Conservation (phyloP, 92 coral and sea anemone species). For the Porites evermanni region DNA sequence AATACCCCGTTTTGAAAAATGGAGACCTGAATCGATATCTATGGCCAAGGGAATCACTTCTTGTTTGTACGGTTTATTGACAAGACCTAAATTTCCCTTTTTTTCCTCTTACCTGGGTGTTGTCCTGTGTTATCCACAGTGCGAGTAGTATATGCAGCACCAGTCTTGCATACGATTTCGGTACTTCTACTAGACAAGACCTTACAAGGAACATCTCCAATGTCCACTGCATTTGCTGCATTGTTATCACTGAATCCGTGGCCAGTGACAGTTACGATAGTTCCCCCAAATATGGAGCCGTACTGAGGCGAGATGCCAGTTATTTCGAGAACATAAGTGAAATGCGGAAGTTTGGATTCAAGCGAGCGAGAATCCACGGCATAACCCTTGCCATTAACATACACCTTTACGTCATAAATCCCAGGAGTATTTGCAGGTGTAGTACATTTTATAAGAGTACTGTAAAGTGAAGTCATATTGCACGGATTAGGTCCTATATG, state of each 20-base stretch:
- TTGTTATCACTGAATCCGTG: constrained; percentile 72
- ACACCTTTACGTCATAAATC: constrained; percentile 65
- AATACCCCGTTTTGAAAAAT: too few species aligned
- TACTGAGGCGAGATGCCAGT: constrained; percentile 65
- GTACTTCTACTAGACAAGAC: constrained; percentile 67
- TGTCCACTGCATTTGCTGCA: constrained; percentile 50
- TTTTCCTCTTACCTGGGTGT: constrained; percentile 76
- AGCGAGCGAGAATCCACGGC: constrained; percentile 33
- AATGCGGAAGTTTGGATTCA: constrained; percentile 54
- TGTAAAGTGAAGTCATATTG: constrained; percentile 48
- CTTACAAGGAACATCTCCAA: constrained; percentile 71
- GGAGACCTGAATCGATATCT: too few species aligned
- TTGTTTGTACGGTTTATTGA: too few species aligned
- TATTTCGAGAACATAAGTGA: constrained; percentile 62
- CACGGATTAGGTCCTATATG: constrained; percentile 75
- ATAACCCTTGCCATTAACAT: constrained; percentile 59
- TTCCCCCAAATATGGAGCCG: constrained; percentile 82
- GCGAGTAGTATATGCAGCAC: constrained; percentile 30
- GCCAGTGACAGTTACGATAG: constrained; percentile 63
- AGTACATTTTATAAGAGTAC: constrained; percentile 59
- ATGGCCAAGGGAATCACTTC: too few species aligned
- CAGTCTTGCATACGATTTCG: constrained; percentile 72
- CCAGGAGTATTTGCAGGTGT: constrained; percentile 81
- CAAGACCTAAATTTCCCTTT: too few species aligned
- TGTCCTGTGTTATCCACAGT: constrained; percentile 77